phyloP scores from a whole-genome alignment of 2,113 vertebrate genomes.

The Hypomesus transpacificus region DNA sequence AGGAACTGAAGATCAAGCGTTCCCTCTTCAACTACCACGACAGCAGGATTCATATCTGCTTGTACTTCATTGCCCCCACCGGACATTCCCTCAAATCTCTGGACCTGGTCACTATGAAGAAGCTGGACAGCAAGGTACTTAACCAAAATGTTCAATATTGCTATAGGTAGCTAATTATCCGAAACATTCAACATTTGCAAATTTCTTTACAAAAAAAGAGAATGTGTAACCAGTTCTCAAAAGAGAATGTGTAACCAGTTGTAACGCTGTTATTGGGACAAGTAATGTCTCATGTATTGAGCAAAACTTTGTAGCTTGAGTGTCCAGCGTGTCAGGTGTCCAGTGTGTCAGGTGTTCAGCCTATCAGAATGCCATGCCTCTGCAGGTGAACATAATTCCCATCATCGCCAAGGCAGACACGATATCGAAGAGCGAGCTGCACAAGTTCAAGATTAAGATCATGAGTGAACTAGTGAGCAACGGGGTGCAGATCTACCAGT shows the following conservation, averaged over 20 bases:
- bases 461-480: conserved; percentile 98
- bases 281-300: too few relatives aligned
- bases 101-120: conserved; percentile 97
- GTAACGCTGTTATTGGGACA: too few relatives aligned
- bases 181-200: too few relatives aligned
- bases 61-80: conserved; percentile 93
- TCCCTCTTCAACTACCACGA: conserved; percentile 89
- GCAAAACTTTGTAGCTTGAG: too few relatives aligned
- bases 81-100: conserved; percentile 94
- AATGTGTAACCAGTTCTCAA: too few relatives aligned
- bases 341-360: not conserved
- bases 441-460: conserved; percentile 97
- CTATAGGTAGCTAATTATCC: too few relatives aligned
- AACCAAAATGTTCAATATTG: too few relatives aligned
- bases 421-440: conserved; percentile 90
- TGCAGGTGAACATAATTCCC: conserved; percentile 93
- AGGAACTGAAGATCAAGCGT: conserved; percentile 93
- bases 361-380: not conserved
- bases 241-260: too few relatives aligned
- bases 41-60: conserved; percentile 89
- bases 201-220: too few relatives aligned
- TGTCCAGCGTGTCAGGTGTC: too few relatives aligned
- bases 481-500: conserved; percentile 96
- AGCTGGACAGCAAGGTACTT: conserved; percentile 92
- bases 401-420: conserved; percentile 97